Evolutionary conservation across 1,140 invertebrate genomes (phyloP).

Genomic region (Hycleus phaleratus): DNA sequence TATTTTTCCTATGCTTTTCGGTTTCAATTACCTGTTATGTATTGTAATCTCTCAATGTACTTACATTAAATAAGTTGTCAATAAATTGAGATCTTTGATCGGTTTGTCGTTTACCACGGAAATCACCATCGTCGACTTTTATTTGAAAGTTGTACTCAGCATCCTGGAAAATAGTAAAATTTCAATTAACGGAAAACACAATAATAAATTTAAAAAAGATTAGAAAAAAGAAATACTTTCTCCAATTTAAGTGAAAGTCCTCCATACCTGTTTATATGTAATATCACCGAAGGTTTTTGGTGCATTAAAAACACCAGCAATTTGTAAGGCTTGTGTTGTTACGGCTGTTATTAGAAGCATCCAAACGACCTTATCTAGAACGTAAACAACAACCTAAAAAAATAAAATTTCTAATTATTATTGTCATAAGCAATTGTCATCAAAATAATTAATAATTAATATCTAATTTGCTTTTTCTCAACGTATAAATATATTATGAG

Average conservation of each 20-base stretch:
- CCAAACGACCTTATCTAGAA: conserved; percentile 37
- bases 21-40: no score
- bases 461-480: no score
- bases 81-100: conserved; percentile 30
- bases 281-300: conserved; percentile 29
- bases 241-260: neutral
- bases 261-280: conserved; percentile 23
- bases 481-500: no score
- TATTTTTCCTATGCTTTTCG: no score
- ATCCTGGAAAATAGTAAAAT: conserved; percentile 15
- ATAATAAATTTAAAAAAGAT: neutral
- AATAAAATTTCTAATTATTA: conserved; percentile 10
- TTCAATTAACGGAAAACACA: neutral
- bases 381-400: conserved; percentile 33
- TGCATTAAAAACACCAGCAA: conserved; percentile 31
- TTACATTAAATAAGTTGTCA: conserved; percentile 36
- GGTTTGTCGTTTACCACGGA: conserved; percentile 25
- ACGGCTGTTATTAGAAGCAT: conserved; percentile 29
- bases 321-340: conserved; percentile 33
- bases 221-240: neutral
- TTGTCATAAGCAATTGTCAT: neutral
- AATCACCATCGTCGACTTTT: conserved; percentile 13
- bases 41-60: neutral
- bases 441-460: no score
- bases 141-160: conserved; percentile 23